phyloP scores from a whole-genome alignment of 2,113 vertebrate species.

The Apteryx owenii region DNA sequence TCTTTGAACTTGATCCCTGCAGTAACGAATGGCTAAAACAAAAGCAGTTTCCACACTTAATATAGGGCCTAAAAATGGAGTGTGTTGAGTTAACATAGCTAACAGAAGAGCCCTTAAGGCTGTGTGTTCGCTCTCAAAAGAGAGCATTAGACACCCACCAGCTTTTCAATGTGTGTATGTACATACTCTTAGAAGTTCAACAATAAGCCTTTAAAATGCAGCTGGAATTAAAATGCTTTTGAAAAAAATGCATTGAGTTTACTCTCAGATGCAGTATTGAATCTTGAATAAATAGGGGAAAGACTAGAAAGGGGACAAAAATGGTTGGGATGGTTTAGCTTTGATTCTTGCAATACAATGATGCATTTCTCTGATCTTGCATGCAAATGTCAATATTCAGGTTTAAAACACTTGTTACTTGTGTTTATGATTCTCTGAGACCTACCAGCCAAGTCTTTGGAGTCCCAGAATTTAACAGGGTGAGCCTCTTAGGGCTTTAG shows the following conservation, averaged over 20 bases:
- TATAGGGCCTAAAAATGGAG: neutral
- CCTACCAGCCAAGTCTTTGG: neutral
- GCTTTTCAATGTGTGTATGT: constrained; percentile 43
- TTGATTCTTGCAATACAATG: neutral
- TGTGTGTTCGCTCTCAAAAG: constrained; percentile 59
- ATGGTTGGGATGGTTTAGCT: neutral
- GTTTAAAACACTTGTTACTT: neutral
- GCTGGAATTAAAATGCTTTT: constrained; percentile 34
- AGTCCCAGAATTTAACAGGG: neutral
- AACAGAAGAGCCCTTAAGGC: constrained; percentile 60
- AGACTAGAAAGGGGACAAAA: neutral
- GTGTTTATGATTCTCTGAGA: neutral
- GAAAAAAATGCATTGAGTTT: constrained; percentile 7
- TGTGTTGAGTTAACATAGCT: neutral
- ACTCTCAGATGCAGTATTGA: constrained; percentile 18
- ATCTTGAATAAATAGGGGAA: neutral
- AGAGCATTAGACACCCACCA: constrained; percentile 54
- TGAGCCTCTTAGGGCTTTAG: neutral
- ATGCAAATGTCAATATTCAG: neutral
- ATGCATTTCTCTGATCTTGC: neutral
- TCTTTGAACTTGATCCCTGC: constrained; percentile 59
- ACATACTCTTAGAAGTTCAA: constrained; percentile 57
- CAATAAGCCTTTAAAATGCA: constrained; percentile 65
- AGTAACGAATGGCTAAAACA: neutral
- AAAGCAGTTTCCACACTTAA: constrained; percentile 35